Percentiles rank a stretch among this genome's conserved stretches.
These are phyloP conservation scores for Sicus ferrugineus DNA, from an alignment of 2,888 invertebrate species.

Conservation along the genomic window DNA sequence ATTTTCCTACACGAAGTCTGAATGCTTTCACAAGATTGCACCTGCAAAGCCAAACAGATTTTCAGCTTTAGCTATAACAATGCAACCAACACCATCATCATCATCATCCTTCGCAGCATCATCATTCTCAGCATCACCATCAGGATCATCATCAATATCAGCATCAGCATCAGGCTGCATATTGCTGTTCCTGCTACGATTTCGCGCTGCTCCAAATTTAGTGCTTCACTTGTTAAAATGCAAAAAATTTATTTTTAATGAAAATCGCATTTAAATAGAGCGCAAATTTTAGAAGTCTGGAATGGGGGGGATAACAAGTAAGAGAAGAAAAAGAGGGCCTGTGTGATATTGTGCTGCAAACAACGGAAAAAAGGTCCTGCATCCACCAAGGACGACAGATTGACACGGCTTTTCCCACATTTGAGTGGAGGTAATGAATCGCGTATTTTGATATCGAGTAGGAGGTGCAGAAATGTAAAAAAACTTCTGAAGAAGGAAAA, in stretches of 20 bases:
- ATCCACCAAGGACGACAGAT: no score
- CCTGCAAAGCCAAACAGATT: background rate
- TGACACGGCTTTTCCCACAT: no score
- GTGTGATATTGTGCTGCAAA: background rate
- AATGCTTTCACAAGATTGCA: background rate
- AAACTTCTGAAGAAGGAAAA: no score
- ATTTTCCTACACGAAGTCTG: conserved; percentile 22
- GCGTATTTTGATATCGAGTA: no score
- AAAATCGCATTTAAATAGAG: conserved; percentile 33
- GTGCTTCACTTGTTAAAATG: conserved; percentile 21
- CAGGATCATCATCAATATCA: background rate
- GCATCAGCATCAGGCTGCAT: background rate
- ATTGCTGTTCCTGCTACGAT: background rate
- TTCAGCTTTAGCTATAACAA: background rate
- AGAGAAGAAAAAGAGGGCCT: background rate
- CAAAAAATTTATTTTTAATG: conserved; percentile 29
- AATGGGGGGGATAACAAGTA: background rate
- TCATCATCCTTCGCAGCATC: background rate
- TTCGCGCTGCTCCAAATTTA: conserved; percentile 18
- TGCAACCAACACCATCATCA: background rate
- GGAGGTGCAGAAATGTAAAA: no score
- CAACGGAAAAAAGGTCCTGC: no score
- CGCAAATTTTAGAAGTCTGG: conserved; percentile 14
- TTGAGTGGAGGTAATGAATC: no score
- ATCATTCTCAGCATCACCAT: background rate